Evolutionary conservation across 1,140 invertebrate species (phyloP).

Genomic region (Mercenaria mercenaria): DNA sequence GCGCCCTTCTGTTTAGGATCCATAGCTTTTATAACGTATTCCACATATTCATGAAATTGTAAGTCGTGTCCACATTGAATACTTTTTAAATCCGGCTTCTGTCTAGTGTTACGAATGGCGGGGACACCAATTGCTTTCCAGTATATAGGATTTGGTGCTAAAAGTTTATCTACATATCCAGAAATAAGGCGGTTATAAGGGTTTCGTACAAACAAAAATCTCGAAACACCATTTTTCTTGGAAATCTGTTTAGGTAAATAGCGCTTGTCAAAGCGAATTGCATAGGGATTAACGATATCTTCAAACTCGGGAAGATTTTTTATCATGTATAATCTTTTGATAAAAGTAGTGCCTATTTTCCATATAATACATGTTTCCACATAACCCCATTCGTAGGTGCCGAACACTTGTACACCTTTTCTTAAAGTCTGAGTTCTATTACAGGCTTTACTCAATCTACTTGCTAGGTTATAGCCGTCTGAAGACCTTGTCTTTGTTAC

Average conservation of each 20-base stretch:
- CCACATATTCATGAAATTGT: slow-evolving; percentile 75
- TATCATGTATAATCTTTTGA: slow-evolving; percentile 32
- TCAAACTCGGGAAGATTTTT: slow-evolving; percentile 7
- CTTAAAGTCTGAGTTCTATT: background rate
- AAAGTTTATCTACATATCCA: slow-evolving; percentile 76
- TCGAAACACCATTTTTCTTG: background rate
- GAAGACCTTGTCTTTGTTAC: background rate
- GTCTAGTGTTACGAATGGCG: background rate
- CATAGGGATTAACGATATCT: slow-evolving; percentile 16
- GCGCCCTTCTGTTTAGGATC: slow-evolving; percentile 18
- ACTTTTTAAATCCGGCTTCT: background rate
- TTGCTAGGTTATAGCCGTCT: slow-evolving; percentile 29
- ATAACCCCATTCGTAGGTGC: background rate
- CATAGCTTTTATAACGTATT: slow-evolving; percentile 68
- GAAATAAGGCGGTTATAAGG: slow-evolving; percentile 73
- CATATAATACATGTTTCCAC: slow-evolving; percentile 28
- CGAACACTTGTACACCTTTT: background rate
- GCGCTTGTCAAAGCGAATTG: slow-evolving; percentile 13
- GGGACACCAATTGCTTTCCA: slow-evolving; percentile 69
- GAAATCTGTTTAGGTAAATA: background rate
- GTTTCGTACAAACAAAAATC: slow-evolving; percentile 74
- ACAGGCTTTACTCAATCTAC: background rate
- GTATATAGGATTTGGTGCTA: slow-evolving; percentile 75
- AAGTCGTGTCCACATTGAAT: slow-evolving; percentile 74
- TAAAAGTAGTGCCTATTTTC: slow-evolving; percentile 33